A percentile compares a stretch with the other conserved stretches of the same genome.
phyloP scores from a whole-genome alignment of 2,888 invertebrate species.

The Cataglyphis altisquamis region DNA sequence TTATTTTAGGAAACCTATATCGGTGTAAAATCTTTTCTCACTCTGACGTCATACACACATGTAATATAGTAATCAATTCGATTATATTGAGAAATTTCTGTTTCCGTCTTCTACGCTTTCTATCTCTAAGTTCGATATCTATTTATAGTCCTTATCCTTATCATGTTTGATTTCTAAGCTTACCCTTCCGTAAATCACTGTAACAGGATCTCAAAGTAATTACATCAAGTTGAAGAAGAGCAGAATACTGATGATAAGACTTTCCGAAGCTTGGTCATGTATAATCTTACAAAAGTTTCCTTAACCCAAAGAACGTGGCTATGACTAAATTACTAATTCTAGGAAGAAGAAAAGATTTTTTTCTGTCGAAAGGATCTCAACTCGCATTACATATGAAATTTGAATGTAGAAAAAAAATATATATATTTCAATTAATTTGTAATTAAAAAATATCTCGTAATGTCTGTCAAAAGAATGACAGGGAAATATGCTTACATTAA shows the following conservation, averaged over 20 bases:
- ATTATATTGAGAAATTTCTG: slow-evolving; percentile 27
- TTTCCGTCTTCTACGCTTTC: neutral
- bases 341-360: neutral
- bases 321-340: slow-evolving; percentile 19
- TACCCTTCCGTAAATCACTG: slow-evolving; percentile 17
- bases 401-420: neutral
- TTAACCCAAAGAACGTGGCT: slow-evolving; percentile 18
- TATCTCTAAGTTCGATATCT: neutral
- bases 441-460: neutral
- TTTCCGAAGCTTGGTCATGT: slow-evolving; percentile 28
- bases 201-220: slow-evolving; percentile 27
- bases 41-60: neutral
- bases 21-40: neutral
- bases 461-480: neutral
- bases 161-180: slow-evolving; percentile 35
- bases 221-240: slow-evolving; percentile 32
- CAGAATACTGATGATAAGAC: slow-evolving; percentile 38
- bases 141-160: slow-evolving; percentile 27
- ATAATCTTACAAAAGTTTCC: slow-evolving; percentile 45
- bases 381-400: neutral
- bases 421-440: neutral
- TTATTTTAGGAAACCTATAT: neutral
- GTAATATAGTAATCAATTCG: neutral
- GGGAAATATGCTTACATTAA: neutral
- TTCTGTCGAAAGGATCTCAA: neutral